These are phyloP conservation scores for Silurus lanzhouensis DNA, from an alignment of 2,797 vertebrate genomes.

Conservation along the genomic window DNA sequence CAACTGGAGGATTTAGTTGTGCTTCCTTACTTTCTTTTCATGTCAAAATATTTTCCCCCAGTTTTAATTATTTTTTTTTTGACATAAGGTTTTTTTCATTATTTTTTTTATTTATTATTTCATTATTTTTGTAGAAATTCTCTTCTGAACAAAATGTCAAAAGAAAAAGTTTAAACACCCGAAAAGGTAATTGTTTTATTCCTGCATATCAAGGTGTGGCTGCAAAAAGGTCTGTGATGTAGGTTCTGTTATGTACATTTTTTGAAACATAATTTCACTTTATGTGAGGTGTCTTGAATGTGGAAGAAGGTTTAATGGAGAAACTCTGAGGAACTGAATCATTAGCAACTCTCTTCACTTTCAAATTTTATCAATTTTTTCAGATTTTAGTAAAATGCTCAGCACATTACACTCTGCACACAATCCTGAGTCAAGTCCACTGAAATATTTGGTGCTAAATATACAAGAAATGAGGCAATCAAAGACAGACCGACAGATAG, in stretches of 20 bases:
- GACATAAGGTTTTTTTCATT: too few species aligned
- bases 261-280: not conserved
- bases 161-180: slow-evolving; percentile 70
- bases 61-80: too few species aligned
- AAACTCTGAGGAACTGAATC: not conserved
- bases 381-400: too few species aligned
- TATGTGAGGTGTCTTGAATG: not conserved
- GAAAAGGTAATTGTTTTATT: slow-evolving; percentile 78
- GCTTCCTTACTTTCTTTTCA: slow-evolving; percentile 55
- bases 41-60: slow-evolving; percentile 54
- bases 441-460: too few species aligned
- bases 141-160: slow-evolving; percentile 63
- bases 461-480: too few species aligned
- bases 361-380: not conserved
- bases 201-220: slow-evolving; percentile 78
- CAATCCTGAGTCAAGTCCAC: too few species aligned
- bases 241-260: slow-evolving; percentile 46
- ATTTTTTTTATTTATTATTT: too few species aligned
- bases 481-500: too few species aligned
- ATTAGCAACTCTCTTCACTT: not conserved
- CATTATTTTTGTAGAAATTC: too few species aligned
- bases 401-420: too few species aligned
- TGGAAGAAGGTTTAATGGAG: not conserved
- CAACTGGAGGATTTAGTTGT: slow-evolving; percentile 76
- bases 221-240: slow-evolving; percentile 77